Evolutionary conservation across 2,797 vertebrate genomes (phyloP), one percentile per base, ranked within the genome.

Genomic region (Spheniscus humboldti): DNA sequence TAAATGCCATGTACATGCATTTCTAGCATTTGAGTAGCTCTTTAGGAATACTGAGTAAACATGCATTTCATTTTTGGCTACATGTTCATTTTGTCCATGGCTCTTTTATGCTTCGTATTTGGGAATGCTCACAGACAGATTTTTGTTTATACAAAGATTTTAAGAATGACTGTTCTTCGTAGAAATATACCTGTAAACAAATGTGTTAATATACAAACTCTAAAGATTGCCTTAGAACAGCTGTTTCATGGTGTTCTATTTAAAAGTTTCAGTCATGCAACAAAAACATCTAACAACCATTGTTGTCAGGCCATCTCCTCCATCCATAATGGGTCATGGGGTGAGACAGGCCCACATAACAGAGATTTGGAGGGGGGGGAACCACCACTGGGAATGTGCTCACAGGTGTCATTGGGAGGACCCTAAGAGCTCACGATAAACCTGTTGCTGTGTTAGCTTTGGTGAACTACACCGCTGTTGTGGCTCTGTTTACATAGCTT

Each of bases 381-480:
- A 6, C 13, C 6, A 17, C 18, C 15, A 15, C 22, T 39, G 50
- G 28, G 5, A 72, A 23, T 24, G 35, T 56, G 18, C 15, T 64
- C 11, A 20, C 1, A 1, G 5, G 6, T 31, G 18, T 23, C 5
- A 10, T 23, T 5, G 1, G 4, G 18, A 83, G 35, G 31, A 69
- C 9, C 7, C 11, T 33, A 28, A 75, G 13, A 80, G 18, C 19
- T 85, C 0, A 0, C 1, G 1, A 45, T 56, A 82, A 53, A 73
- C 5, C 5, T 64, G 3, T 30, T 47, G 10, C 35, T 56, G 2
- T 17, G 6, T 37, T 11, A 73, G 7, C 7, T 60, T 43, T 60
- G 19, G 3, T 63, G 33, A 56, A 24, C 45, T 35, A 31, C 24
- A 3, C 11, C 2, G 3, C 15, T 3, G 7, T 35, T 25, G 5